phyloP scores from a whole-genome alignment of 2,888 invertebrate genomes.

The Eristalis pertinax region DNA sequence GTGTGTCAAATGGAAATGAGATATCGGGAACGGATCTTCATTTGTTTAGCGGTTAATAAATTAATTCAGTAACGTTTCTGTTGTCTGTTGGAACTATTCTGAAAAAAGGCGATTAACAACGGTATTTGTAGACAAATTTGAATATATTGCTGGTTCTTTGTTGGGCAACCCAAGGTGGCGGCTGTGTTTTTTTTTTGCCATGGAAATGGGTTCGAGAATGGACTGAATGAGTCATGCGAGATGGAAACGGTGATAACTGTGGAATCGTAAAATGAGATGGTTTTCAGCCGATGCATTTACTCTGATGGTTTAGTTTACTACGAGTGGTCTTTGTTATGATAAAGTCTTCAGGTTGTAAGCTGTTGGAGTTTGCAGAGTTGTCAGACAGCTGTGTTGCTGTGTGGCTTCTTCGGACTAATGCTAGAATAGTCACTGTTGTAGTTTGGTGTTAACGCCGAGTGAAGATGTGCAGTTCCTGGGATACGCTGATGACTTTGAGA shows the following conservation, averaged over 20 bases:
- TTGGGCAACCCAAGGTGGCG: not conserved
- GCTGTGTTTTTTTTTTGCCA: not conserved
- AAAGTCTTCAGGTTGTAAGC: too few species aligned
- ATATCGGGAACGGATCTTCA: slow-evolving; percentile 42
- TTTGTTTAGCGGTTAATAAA: slow-evolving; percentile 36
- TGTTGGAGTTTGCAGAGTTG: too few species aligned
- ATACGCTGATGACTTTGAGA: too few species aligned
- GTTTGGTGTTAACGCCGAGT: too few species aligned
- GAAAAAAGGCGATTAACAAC: not conserved
- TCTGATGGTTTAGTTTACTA: too few species aligned
- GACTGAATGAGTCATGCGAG: not conserved
- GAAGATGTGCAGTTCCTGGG: too few species aligned
- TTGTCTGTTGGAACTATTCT: not conserved
- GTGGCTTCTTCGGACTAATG: too few species aligned
- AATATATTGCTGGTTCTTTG: not conserved
- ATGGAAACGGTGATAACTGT: not conserved
- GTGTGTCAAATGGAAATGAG: slow-evolving; percentile 66
- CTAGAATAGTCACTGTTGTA: too few species aligned
- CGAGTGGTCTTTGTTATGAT: too few species aligned
- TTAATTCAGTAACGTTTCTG: slow-evolving; percentile 45
- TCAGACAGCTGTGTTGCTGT: too few species aligned
- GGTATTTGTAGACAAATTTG: not conserved
- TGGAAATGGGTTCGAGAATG: not conserved
- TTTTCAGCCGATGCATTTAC: too few species aligned
- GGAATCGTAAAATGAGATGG: too few species aligned